Conservation (phyloP, 2,797 vertebrate species). For the Thalassophryne amazonica region DNA sequence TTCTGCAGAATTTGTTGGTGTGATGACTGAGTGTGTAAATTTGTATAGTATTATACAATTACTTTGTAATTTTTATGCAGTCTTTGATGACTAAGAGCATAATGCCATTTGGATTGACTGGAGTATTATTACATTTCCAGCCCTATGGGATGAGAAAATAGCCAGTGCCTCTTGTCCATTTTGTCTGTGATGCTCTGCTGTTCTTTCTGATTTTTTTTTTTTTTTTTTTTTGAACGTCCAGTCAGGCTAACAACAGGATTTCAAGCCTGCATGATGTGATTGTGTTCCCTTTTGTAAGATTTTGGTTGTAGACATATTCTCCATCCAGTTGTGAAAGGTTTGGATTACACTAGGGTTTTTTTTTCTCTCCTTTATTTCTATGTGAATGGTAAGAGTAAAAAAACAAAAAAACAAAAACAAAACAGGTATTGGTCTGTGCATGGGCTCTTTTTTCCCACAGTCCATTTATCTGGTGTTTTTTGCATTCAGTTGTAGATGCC, state of each 20-base stretch:
- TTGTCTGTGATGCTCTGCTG: constrained; percentile 24
- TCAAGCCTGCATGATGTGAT: constrained; percentile 32
- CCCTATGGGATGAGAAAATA: constrained; percentile 22
- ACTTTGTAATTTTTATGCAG: neutral
- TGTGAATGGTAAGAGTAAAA: too few relatives aligned
- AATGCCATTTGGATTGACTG: too few relatives aligned
- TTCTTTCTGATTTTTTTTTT: constrained; percentile 41
- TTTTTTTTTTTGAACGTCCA: constrained; percentile 49
- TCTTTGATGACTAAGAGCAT: too few relatives aligned
- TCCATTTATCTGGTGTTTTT: constrained; percentile 9
- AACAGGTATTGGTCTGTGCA: constrained; percentile 9
- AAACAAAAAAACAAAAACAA: too few relatives aligned
- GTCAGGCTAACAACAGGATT: constrained; percentile 35
- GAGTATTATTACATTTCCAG: neutral
- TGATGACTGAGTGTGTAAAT: too few relatives aligned
- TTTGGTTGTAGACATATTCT: constrained; percentile 24
- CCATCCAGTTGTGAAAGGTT: constrained; percentile 11
- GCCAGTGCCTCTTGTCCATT: constrained; percentile 29
- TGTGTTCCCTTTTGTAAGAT: constrained; percentile 29
- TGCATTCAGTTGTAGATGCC: too few relatives aligned
- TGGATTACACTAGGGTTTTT: constrained; percentile 16
- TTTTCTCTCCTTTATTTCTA: too few relatives aligned
- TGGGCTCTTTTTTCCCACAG: neutral
- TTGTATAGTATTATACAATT: too few relatives aligned
- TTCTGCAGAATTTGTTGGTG: too few relatives aligned